Percentiles rank a stretch among this genome's conserved stretches.
Evolutionary conservation across 2,797 vertebrate genomes (phyloP).

Genomic region (Pyrocephalus nanus): DNA sequence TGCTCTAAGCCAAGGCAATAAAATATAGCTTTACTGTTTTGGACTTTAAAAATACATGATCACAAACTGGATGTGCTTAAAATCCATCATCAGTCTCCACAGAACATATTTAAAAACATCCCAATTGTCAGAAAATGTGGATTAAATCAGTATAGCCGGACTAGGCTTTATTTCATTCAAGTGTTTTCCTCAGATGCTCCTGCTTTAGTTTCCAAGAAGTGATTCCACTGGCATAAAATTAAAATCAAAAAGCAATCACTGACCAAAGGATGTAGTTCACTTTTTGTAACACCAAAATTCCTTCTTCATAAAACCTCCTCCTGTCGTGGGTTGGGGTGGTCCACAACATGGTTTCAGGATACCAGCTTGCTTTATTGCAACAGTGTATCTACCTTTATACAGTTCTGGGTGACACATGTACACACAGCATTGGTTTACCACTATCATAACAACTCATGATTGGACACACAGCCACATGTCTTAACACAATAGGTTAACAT

Average conservation of each 20-base stretch:
- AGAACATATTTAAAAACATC: slow-evolving; percentile 32
- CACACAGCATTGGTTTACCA: too few relatives aligned
- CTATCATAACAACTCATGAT: too few relatives aligned
- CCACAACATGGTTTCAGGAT: too few relatives aligned
- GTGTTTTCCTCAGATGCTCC: slow-evolving; percentile 24
- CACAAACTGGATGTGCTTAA: slow-evolving; percentile 7
- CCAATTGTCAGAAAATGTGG: not conserved
- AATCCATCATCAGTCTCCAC: slow-evolving; percentile 19
- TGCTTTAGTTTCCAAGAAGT: slow-evolving; percentile 14
- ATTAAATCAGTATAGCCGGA: slow-evolving; percentile 33
- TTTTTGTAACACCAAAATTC: not conserved
- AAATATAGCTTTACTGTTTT: not conserved
- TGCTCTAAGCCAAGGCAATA: slow-evolving; percentile 4
- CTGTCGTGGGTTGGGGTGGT: too few relatives aligned
- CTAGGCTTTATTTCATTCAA: not conserved
- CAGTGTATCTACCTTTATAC: too few relatives aligned
- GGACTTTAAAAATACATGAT: slow-evolving; percentile 13
- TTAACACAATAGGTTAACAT: too few relatives aligned
- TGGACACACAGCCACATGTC: too few relatives aligned
- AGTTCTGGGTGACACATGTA: too few relatives aligned
- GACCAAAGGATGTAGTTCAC: not conserved
- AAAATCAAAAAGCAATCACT: slow-evolving; percentile 20
- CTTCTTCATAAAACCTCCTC: not conserved
- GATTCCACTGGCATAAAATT: not conserved
- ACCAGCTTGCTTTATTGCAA: too few relatives aligned